phyloP scores from a whole-genome alignment of 2,797 vertebrate genomes.

The Amniataba percoides region DNA sequence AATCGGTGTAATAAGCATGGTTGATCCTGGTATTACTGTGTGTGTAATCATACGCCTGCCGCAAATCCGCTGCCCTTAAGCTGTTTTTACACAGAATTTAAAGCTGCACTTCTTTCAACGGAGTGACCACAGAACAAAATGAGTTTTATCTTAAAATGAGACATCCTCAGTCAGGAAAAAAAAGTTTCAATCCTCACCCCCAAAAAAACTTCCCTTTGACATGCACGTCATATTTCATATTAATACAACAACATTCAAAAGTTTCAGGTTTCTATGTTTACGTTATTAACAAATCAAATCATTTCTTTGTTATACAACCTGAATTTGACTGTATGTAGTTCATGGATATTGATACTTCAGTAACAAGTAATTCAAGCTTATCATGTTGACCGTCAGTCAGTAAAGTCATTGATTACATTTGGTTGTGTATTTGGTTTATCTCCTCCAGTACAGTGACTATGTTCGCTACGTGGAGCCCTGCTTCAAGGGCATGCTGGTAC shows the following conservation, averaged over 20 bases:
- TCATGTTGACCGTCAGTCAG: background rate
- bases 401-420: constrained; percentile 3
- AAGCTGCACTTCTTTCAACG: constrained; percentile 32
- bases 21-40: constrained; percentile 71
- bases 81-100: constrained; percentile 60
- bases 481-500: constrained; percentile 96
- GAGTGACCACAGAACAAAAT: constrained; percentile 25
- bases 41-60: constrained; percentile 68
- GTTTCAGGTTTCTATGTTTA: background rate
- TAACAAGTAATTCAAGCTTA: background rate
- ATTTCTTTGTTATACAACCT: background rate
- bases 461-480: constrained; percentile 95
- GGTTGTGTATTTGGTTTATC: constrained; percentile 18
- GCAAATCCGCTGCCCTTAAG: constrained; percentile 69
- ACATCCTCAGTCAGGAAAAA: background rate
- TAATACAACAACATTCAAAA: background rate
- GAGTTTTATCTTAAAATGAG: background rate
- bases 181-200: background rate
- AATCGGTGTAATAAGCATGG: constrained; percentile 68
- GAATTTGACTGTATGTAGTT: background rate
- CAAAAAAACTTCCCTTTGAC: background rate
- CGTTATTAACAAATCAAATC: background rate
- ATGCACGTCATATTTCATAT: background rate
- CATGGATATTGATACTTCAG: background rate
- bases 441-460: constrained; percentile 93